phyloP scores from a whole-genome alignment of 2,797 vertebrate species.

The Parotocinclus haroldoi region DNA sequence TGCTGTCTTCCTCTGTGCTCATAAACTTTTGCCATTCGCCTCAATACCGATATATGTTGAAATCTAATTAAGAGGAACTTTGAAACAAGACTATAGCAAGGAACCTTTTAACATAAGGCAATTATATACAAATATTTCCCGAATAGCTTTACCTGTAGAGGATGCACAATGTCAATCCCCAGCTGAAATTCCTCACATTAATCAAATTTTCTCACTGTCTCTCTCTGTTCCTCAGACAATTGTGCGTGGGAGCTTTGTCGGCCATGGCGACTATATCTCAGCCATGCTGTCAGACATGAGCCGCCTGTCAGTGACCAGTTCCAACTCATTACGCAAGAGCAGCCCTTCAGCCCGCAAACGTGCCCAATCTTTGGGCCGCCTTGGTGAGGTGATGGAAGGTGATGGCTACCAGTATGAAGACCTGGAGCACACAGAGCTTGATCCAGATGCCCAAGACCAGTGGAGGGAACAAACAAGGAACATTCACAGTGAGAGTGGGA shows the following conservation, averaged over 20 bases:
- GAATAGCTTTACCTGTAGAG: too few species aligned
- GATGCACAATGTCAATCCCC: constrained; percentile 6
- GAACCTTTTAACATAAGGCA: too few species aligned
- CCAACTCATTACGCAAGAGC: constrained; percentile 89
- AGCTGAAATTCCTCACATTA: constrained; percentile 32
- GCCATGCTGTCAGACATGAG: constrained; percentile 93
- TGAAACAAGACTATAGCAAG: too few species aligned
- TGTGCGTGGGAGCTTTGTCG: constrained; percentile 89
- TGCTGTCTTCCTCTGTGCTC: too few species aligned
- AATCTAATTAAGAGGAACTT: too few species aligned
- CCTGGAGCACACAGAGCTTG: constrained; percentile 76
- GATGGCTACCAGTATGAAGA: constrained; percentile 86
- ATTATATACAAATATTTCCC: too few species aligned
- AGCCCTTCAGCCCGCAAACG: constrained; percentile 88
- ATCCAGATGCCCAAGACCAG: constrained; percentile 69
- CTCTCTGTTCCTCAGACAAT: constrained; percentile 78
- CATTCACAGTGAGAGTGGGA: constrained; percentile 79
- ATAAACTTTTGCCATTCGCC: too few species aligned
- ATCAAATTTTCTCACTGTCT: constrained; percentile 45
- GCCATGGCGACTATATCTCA: constrained; percentile 89
- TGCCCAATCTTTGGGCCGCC: constrained; percentile 87
- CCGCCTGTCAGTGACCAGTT: constrained; percentile 93
- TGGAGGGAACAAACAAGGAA: constrained; percentile 80
- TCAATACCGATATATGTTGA: too few species aligned
- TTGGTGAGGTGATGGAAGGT: constrained; percentile 83